A percentile compares a stretch with the other conserved stretches of the same genome.
These are phyloP conservation scores for Danaus chrysippus DNA, from an alignment of 2,888 invertebrate genomes.

Conservation along the genomic window DNA sequence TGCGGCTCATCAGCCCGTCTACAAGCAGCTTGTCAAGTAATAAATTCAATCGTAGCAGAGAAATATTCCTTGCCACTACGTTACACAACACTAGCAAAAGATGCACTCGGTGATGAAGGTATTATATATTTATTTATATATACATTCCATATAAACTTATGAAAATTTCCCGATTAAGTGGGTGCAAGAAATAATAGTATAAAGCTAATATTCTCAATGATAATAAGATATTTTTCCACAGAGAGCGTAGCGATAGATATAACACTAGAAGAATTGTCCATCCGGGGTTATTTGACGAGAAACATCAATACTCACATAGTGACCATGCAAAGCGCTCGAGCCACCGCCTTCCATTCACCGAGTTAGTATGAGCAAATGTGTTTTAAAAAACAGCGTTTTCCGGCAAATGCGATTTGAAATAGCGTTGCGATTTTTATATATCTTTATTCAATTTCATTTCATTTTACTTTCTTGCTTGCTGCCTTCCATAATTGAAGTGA, in stretches of 20 bases:
- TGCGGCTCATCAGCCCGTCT: slow-evolving; percentile 83
- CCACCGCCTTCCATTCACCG: slow-evolving; percentile 51
- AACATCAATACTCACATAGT: slow-evolving; percentile 47
- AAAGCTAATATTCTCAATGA: background rate
- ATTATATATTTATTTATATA: slow-evolving; percentile 7
- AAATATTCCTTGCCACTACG: slow-evolving; percentile 43
- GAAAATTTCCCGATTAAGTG: too few species aligned
- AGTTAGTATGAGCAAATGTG: slow-evolving; percentile 40
- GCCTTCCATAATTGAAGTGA: too few species aligned
- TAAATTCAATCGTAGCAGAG: slow-evolving; percentile 39
- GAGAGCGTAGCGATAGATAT: slow-evolving; percentile 82
- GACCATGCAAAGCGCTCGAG: slow-evolving; percentile 46
- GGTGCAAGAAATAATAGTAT: background rate
- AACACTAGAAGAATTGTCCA: slow-evolving; percentile 74
- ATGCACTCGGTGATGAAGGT: slow-evolving; percentile 76
- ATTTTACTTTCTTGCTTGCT: too few species aligned
- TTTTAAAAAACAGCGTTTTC: too few species aligned
- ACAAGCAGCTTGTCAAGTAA: slow-evolving; percentile 74
- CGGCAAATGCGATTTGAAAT: too few species aligned
- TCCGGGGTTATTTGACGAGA: slow-evolving; percentile 50
- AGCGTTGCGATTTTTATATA: too few species aligned
- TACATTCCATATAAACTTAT: background rate
- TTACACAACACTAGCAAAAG: slow-evolving; percentile 62
- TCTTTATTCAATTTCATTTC: too few species aligned
- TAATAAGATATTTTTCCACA: slow-evolving; percentile 41